phyloP scores from a whole-genome alignment of 2,888 invertebrate species.

The Drosophila paramelanica region DNA sequence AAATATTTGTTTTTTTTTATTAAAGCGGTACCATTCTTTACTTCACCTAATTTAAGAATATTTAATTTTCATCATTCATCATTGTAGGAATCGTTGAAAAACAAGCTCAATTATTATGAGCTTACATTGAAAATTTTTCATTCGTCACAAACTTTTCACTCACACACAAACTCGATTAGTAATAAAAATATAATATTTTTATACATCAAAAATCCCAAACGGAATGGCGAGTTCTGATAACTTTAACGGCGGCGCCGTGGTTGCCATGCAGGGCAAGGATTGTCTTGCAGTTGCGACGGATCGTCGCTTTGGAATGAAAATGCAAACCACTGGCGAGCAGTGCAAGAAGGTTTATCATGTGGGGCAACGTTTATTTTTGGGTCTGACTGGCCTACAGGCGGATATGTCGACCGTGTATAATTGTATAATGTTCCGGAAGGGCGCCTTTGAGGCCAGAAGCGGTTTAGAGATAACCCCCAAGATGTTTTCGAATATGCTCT shows the following conservation, averaged over 20 bases:
- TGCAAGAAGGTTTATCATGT: constrained; percentile 97
- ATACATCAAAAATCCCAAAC: not conserved
- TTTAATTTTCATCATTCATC: no score
- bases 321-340: constrained; percentile 94
- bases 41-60: no score
- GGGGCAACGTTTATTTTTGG: constrained; percentile 95
- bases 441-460: constrained; percentile 96
- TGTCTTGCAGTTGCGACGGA: constrained; percentile 98
- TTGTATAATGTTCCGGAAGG: constrained; percentile 92
- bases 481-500: constrained; percentile 86
- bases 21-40: no score
- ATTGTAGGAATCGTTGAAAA: constrained; percentile 1
- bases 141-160: not conserved
- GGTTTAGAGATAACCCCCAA: constrained; percentile 95
- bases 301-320: constrained; percentile 96
- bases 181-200: not conserved
- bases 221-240: accelerated
- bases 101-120: constrained; percentile 6
- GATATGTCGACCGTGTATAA: constrained; percentile 97
- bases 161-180: not conserved
- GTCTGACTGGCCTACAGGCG: constrained; percentile 96
- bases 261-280: constrained; percentile 98
- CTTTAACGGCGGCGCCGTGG: constrained; percentile 95
- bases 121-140: not conserved
- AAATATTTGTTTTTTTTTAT: no score